Conservation (phyloP, 2,888 invertebrate species). For the Branchellion lobata region DNA sequence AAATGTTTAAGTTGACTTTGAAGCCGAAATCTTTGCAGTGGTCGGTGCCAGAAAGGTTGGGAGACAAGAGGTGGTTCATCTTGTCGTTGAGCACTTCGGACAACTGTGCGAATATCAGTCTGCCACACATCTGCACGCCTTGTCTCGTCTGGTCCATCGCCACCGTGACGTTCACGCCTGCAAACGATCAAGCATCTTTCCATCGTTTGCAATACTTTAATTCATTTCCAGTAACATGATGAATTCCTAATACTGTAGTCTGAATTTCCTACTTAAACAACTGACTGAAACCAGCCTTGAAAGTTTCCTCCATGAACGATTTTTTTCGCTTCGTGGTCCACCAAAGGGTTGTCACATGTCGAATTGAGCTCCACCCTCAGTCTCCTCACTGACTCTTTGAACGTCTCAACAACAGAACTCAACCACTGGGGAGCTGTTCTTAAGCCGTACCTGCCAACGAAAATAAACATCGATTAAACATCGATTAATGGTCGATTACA, state of each 20-base stretch:
- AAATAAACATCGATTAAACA: no score
- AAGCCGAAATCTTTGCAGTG: constrained; percentile 53
- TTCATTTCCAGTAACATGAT: no score
- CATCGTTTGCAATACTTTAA: no score
- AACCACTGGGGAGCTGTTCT: constrained; percentile 53
- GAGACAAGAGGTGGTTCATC: constrained; percentile 53
- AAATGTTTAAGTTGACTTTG: constrained; percentile 48
- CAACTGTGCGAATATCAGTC: constrained; percentile 54
- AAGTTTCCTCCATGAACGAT: constrained; percentile 53
- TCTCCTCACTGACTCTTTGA: constrained; percentile 44
- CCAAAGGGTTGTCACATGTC: constrained; percentile 53
- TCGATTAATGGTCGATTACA: no score
- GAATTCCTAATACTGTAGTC: no score
- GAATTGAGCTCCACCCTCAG: constrained; percentile 51
- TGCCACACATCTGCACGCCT: constrained; percentile 53
- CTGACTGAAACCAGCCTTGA: constrained; percentile 44
- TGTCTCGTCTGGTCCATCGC: constrained; percentile 54
- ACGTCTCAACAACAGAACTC: constrained; percentile 51
- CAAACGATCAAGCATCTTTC: no score
- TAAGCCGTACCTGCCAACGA: constrained; percentile 51
- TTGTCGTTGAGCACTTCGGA: constrained; percentile 53
- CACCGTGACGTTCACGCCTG: constrained; percentile 49
- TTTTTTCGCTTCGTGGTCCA: constrained; percentile 49
- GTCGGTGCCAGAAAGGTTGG: constrained; percentile 54
- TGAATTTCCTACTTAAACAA: neutral